Evolutionary conservation across 2,797 vertebrate species (phyloP).

Genomic region (Oryzias dopingdopingensis): DNA sequence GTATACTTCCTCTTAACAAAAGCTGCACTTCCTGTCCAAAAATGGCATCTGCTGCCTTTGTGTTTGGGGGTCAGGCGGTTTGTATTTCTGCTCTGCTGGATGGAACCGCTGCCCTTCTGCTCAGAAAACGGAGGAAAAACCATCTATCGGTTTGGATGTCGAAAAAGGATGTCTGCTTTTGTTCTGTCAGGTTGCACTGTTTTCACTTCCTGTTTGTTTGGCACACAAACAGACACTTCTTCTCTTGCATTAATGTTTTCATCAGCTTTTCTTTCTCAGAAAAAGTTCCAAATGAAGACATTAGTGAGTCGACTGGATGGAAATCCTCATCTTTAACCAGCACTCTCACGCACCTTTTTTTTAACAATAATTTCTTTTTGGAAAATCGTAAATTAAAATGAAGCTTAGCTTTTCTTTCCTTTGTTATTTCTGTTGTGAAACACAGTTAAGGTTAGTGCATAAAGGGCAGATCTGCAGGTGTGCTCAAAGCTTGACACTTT

Average conservation of each 20-base stretch:
- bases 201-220: constrained; percentile 66
- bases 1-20: constrained; percentile 60
- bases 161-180: constrained; percentile 27
- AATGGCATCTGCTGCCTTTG: constrained; percentile 66
- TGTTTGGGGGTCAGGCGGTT: constrained; percentile 45
- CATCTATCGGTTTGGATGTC: constrained; percentile 25
- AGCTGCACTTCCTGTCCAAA: constrained; percentile 65
- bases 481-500: too few relatives aligned
- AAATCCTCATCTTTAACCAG: constrained; percentile 3
- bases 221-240: constrained; percentile 21
- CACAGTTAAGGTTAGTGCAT: too few relatives aligned
- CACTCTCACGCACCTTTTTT: neutral
- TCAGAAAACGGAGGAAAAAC: constrained; percentile 20
- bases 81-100: constrained; percentile 44
- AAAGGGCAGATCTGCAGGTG: too few relatives aligned
- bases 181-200: constrained; percentile 40
- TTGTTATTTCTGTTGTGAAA: too few relatives aligned
- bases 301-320: constrained; percentile 11
- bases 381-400: neutral
- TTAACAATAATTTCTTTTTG: constrained; percentile 14
- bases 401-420: too few relatives aligned
- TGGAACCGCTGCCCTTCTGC: constrained; percentile 26
- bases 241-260: constrained; percentile 32
- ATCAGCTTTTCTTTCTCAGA: constrained; percentile 27
- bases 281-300: constrained; percentile 20